Conservation (phyloP, 2,797 vertebrate species). For the Phoeniculus purpureus region DNA sequence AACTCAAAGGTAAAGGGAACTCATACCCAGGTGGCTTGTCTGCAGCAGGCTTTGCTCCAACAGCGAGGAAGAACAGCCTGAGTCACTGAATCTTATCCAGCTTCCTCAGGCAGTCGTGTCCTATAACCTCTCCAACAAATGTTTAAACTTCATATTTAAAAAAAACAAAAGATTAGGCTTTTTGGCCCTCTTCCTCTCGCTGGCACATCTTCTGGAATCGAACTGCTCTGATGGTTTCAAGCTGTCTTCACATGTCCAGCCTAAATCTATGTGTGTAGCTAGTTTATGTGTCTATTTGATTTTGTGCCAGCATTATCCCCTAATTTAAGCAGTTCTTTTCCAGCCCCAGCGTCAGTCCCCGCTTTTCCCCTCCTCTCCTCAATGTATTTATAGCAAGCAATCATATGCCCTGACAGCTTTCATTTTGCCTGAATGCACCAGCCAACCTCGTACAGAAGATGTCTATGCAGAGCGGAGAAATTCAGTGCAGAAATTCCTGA, state of each 20-base stretch:
- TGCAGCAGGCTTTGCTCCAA: too few species aligned
- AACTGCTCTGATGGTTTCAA: not conserved
- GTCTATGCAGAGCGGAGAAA: conserved; percentile 19
- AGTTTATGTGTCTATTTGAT: conserved; percentile 17
- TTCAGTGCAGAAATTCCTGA: conserved; percentile 46
- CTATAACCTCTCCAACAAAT: not conserved
- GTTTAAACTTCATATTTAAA: conserved; percentile 21
- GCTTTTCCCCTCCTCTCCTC: not conserved
- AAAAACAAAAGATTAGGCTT: not conserved
- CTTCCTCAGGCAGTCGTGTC: not conserved
- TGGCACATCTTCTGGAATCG: conserved; percentile 15
- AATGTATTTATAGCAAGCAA: conserved; percentile 52
- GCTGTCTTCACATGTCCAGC: not conserved
- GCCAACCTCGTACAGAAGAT: conserved; percentile 2
- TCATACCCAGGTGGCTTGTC: fast-evolving
- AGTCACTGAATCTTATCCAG: not conserved
- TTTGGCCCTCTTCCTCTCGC: not conserved
- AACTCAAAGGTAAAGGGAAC: not conserved
- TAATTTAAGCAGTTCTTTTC: conserved; percentile 28
- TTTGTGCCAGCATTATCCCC: conserved; percentile 5
- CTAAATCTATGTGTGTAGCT: conserved; percentile 17
- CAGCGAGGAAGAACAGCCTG: not conserved
- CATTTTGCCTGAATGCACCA: conserved; percentile 54
- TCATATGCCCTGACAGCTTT: conserved; percentile 59
- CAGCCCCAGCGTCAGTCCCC: not conserved